A percentile compares a stretch with the other conserved stretches of the same genome.
phyloP scores from a whole-genome alignment of 2,113 vertebrate genomes.

The Pogona vitticeps region DNA sequence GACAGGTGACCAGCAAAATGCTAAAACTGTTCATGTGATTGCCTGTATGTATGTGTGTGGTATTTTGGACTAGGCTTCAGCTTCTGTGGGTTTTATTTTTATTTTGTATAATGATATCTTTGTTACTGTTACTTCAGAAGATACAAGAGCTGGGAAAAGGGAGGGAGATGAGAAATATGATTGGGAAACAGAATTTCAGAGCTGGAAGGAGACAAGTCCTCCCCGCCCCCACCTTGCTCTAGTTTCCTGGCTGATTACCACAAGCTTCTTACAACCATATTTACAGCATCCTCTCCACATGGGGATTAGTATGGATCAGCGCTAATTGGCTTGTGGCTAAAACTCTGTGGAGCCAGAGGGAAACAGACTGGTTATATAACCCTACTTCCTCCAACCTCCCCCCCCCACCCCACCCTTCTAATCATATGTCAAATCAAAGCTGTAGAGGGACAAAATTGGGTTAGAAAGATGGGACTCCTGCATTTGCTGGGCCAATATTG shows the following conservation, averaged over 20 bases:
- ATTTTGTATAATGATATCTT: not conserved
- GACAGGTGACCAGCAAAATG: too few species aligned
- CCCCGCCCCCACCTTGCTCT: not conserved
- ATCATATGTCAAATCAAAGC: not conserved
- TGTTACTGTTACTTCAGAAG: not conserved
- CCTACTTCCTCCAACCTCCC: not conserved
- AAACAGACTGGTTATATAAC: constrained; percentile 11
- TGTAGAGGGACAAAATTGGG: not conserved
- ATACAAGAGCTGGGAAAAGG: too few species aligned
- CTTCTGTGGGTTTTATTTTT: not conserved
- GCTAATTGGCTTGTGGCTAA: constrained; percentile 15
- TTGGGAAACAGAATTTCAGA: not conserved
- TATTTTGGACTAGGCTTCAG: too few species aligned
- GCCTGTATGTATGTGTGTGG: too few species aligned
- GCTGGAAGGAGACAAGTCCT: too few species aligned
- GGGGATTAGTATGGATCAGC: constrained; percentile 13
- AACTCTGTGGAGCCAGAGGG: not conserved
- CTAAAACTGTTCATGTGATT: too few species aligned
- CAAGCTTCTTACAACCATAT: constrained; percentile 30
- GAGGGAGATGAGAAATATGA: not conserved
- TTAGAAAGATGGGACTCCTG: not conserved
- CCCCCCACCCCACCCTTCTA: not conserved
- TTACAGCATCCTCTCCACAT: constrained; percentile 29
- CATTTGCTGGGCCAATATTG: not conserved
- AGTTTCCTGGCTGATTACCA: not conserved